These are phyloP conservation scores for Stictocephala bisonia DNA, from an alignment of 2,888 invertebrate species.

Conservation along the genomic window DNA sequence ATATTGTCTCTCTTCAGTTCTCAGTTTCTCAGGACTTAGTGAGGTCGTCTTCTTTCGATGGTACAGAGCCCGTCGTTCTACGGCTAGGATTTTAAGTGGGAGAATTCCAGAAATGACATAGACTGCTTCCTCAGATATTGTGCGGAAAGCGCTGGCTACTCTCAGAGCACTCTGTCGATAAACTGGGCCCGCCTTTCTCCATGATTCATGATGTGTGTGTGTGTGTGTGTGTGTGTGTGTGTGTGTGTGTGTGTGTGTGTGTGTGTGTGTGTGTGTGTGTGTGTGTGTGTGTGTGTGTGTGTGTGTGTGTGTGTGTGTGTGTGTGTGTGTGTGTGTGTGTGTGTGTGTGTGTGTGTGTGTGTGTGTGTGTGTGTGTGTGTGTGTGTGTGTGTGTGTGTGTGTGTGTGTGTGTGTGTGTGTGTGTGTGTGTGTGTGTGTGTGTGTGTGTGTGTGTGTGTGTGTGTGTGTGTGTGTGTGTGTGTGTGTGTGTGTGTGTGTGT, in stretches of 20 bases:
- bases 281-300: constrained; percentile 6
- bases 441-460: constrained; percentile 6
- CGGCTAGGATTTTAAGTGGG: too few species aligned
- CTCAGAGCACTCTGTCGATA: too few species aligned
- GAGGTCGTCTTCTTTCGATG: too few species aligned
- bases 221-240: constrained; percentile 6
- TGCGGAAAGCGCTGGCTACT: too few species aligned
- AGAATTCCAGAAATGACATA: too few species aligned
- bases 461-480: constrained; percentile 6
- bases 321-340: constrained; percentile 6
- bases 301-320: constrained; percentile 6
- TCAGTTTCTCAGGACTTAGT: too few species aligned
- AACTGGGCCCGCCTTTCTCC: too few species aligned
- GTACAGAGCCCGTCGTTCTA: too few species aligned
- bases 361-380: constrained; percentile 6
- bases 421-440: constrained; percentile 6
- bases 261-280: constrained; percentile 6
- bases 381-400: constrained; percentile 6
- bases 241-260: constrained; percentile 6
- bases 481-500: constrained; percentile 6
- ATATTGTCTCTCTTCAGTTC: too few species aligned
- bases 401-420: constrained; percentile 6
- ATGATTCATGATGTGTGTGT: background rate
- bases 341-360: constrained; percentile 6
- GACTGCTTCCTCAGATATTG: too few species aligned